Evolutionary conservation across 2,797 vertebrate genomes (phyloP).

Genomic region (Centroberyx gerrardi): DNA sequence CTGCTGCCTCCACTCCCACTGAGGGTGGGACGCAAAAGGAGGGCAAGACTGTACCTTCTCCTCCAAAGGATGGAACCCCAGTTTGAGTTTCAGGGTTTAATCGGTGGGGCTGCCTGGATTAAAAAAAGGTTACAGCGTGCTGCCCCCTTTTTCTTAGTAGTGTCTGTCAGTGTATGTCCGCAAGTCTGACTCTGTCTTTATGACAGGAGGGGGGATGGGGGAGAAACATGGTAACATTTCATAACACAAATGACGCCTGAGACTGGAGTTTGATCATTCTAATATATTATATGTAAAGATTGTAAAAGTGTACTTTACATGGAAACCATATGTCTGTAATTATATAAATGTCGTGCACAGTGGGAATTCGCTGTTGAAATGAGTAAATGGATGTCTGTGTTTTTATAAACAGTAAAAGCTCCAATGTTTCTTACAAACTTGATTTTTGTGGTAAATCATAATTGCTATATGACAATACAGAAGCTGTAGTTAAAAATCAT

Average conservation of each 20-base stretch:
- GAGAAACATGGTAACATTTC: slow-evolving; percentile 38
- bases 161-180: slow-evolving; percentile 25
- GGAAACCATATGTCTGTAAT: slow-evolving; percentile 62
- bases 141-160: slow-evolving; percentile 16
- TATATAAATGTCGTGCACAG: slow-evolving; percentile 61
- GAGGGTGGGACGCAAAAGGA: slow-evolving; percentile 43
- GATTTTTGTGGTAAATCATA: background rate
- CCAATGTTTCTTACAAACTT: slow-evolving; percentile 30
- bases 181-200: slow-evolving; percentile 45
- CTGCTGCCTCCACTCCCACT: slow-evolving; percentile 34
- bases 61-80: slow-evolving; percentile 83
- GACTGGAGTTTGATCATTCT: slow-evolving; percentile 39
- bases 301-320: slow-evolving; percentile 58
- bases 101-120: slow-evolving; percentile 3
- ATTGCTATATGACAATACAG: background rate
- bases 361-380: slow-evolving; percentile 54
- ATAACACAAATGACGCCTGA: slow-evolving; percentile 42
- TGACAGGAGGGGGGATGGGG: slow-evolving; percentile 30
- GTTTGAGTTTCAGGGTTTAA: slow-evolving; percentile 70
- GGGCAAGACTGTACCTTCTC: slow-evolving; percentile 44
- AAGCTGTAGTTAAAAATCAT: no score
- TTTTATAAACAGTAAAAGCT: slow-evolving; percentile 63
- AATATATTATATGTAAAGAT: slow-evolving; percentile 58
- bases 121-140: slow-evolving; percentile 19
- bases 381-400: slow-evolving; percentile 61